Evolutionary conservation across 1,140 invertebrate species (phyloP).

Genomic region (Drosophila equinoxialis): DNA sequence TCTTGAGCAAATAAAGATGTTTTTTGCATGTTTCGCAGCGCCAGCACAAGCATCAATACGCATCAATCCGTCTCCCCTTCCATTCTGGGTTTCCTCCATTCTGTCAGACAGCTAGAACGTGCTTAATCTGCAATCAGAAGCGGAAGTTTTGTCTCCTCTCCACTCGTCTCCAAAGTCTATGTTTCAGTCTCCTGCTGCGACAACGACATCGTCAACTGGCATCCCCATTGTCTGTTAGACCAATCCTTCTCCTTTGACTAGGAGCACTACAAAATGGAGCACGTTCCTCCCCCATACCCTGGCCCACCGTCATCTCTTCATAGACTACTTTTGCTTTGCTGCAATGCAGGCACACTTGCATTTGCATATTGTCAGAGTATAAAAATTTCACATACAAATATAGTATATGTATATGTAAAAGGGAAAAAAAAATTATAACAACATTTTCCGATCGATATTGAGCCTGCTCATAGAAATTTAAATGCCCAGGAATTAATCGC

Average conservation of each 20-base stretch:
- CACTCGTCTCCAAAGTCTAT: slow-evolving; percentile 12
- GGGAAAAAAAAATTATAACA: slow-evolving; percentile 27
- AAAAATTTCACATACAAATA: slow-evolving; percentile 6
- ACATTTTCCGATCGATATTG: slow-evolving; percentile 57
- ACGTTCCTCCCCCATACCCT: slow-evolving; percentile 33
- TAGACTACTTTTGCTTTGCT: slow-evolving; percentile 61
- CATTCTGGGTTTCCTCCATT: slow-evolving; percentile 7
- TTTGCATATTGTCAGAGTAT: slow-evolving; percentile 64
- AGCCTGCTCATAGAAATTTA: slow-evolving; percentile 49
- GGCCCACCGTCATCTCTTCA: slow-evolving; percentile 44
- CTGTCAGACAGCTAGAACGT: slow-evolving; percentile 62
- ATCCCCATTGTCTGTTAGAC: slow-evolving; percentile 30
- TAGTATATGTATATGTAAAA: slow-evolving; percentile 39
- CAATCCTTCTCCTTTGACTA: slow-evolving; percentile 24
- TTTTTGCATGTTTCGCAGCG: slow-evolving; percentile 65
- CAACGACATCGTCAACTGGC: slow-evolving; percentile 12
- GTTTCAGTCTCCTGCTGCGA: slow-evolving; percentile 35
- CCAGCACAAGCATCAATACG: slow-evolving; percentile 68
- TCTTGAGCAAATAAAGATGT: slow-evolving; percentile 71
- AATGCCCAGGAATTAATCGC: slow-evolving; percentile 49
- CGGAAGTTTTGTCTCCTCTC: slow-evolving; percentile 64
- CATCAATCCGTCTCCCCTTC: slow-evolving; percentile 56
- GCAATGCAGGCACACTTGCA: slow-evolving; percentile 78
- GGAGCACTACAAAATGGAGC: slow-evolving; percentile 40
- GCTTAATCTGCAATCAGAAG: slow-evolving; percentile 78